Conservation (phyloP, 2,888 invertebrate genomes). For the Parapristionchus giblindavisi region DNA sequence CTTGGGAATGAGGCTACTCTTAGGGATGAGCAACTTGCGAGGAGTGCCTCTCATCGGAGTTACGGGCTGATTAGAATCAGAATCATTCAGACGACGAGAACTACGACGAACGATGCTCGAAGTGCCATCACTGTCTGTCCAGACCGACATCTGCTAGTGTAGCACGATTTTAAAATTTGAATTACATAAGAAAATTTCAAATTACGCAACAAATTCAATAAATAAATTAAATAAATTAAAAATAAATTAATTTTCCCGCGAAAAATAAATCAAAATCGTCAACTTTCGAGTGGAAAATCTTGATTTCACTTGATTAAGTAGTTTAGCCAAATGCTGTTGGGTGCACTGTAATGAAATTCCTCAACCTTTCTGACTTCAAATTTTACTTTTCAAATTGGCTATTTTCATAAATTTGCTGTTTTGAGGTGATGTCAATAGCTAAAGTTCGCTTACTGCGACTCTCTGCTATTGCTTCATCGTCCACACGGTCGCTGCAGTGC, state of each 20-base stretch:
- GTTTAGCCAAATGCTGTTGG: no score
- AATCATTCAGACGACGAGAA: slow-evolving; percentile 14
- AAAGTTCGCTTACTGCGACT: slow-evolving; percentile 17
- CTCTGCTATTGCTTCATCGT: slow-evolving; percentile 25
- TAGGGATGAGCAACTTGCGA: slow-evolving; percentile 6
- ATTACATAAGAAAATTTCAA: neutral
- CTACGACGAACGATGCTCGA: slow-evolving; percentile 11
- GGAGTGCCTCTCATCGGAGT: neutral
- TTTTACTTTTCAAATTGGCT: neutral
- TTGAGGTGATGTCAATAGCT: slow-evolving; percentile 17
- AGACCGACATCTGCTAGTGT: slow-evolving; percentile 7
- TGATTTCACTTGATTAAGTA: neutral
- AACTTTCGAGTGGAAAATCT: neutral
- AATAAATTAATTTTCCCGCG: slow-evolving; percentile 11
- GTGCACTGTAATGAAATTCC: neutral
- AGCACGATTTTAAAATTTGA: neutral
- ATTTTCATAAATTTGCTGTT: neutral
- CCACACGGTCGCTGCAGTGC: slow-evolving; percentile 24
- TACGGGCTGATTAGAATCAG: no score
- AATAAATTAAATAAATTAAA: neutral
- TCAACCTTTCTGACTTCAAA: slow-evolving; percentile 3
- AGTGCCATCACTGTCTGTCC: slow-evolving; percentile 19
- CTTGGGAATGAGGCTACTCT: slow-evolving; percentile 21
- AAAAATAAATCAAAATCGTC: neutral
- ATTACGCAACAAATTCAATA: neutral